Base-by-base conservation (phyloP, 2,888 invertebrate species). In the Diarsia rubi region DNA sequence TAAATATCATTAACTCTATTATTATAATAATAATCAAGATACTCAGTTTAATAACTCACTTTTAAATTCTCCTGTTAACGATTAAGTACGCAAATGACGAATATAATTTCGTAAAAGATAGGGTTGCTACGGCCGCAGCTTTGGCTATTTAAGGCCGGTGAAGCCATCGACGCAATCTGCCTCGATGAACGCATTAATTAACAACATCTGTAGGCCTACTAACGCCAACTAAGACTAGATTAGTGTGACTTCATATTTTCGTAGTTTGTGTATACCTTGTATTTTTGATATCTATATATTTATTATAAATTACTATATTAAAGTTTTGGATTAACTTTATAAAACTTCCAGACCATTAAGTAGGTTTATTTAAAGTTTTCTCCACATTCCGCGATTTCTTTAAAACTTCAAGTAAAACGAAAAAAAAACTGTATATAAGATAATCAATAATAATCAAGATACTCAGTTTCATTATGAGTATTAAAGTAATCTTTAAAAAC, bases 221-320 rank as follows among this genome's bases (percentile, higher is more conserved):
- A 31, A 65, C 16, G n/a, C 14, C 31, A 19, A 54, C 31, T 69
- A 83, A 67, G 63, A 73, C 67, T 69, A 59, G 31, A 73, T 44
- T 73, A 12, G 54, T 79, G 79, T 73, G 73, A 83, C 63, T 78
- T 73, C 47, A n/a, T 24, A 65, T 49, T 73, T 47, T 45, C 21
- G 42, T 62, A 42, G 14, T 72, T 70, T 69, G 27, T 57, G 27
- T 76, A 73, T 21, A 73, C 52, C n/a, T 64, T 54, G 73, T 83
- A 83, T 83, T 81, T 81, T 81, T 81, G 79, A 81, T 81, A 81
- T 69, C 31, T 79, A 70, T 76, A 79, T 71, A 68, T 77, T 79
- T 24, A 62, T 71, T 57, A 76, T 27, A 12, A 59, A 49, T 47
- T 59, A 64, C 45, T 68, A 63, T 27, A 54, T 14, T 31, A 24